phyloP scores from a whole-genome alignment of 2,113 vertebrate species.

The Xiphias gladius region DNA sequence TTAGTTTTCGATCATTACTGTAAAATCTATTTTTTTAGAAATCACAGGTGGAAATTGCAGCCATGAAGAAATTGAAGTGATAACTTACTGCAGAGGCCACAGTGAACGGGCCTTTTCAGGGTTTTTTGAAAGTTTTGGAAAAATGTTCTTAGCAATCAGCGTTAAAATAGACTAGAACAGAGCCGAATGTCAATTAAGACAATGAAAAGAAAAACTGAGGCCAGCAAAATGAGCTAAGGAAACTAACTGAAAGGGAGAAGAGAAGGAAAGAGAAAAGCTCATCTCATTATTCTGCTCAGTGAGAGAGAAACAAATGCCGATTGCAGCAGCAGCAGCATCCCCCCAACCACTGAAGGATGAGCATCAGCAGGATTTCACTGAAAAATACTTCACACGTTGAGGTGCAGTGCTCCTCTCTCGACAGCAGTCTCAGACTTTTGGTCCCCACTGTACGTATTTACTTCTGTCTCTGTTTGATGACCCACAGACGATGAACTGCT shows the following conservation, averaged over 20 bases:
- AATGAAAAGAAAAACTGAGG: neutral
- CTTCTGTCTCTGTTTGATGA: conserved; percentile 35
- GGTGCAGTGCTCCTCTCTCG: neutral
- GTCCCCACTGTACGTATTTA: neutral
- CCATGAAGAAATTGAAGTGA: neutral
- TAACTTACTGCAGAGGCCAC: neutral
- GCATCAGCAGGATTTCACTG: conserved; percentile 38
- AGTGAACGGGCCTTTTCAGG: neutral
- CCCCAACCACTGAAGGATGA: conserved; percentile 25
- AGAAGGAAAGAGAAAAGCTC: conserved; percentile 6
- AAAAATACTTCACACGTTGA: conserved; percentile 40
- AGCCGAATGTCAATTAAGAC: neutral
- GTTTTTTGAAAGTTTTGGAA: neutral
- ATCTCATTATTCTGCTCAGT: conserved; percentile 60
- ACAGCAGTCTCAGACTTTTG: neutral
- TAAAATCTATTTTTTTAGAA: neutral
- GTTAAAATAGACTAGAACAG: neutral
- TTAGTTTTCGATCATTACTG: too few relatives aligned
- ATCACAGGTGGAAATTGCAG: neutral
- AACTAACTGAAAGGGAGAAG: conserved; percentile 17
- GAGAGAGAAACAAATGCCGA: conserved; percentile 51
- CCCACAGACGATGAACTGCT: neutral
- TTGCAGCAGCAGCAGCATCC: conserved; percentile 33
- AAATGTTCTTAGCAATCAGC: neutral
- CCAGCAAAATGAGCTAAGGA: conserved; percentile 3